Percentiles rank a stretch among this genome's conserved stretches.
These are phyloP conservation scores for Plectrocnemia conspersa DNA, from an alignment of 1,140 invertebrate species.

Conservation along the genomic window DNA sequence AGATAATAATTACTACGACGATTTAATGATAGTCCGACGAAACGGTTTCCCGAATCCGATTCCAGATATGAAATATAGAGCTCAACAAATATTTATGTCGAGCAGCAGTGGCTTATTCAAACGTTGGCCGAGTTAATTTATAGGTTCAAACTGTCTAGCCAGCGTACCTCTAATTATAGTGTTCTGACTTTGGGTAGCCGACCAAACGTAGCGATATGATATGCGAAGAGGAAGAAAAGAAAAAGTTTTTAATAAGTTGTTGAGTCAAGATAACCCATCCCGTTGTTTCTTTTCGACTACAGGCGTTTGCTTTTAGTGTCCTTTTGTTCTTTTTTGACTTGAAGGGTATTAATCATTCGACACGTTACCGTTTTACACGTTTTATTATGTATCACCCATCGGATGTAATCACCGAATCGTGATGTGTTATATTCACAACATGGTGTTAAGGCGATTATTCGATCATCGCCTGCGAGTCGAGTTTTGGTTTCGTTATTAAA, in stretches of 20 bases:
- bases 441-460: too few species aligned
- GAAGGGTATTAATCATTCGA: background rate
- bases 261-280: constrained; percentile 21
- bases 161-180: constrained; percentile 23
- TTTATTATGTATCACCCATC: too few species aligned
- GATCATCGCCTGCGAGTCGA: too few species aligned
- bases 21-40: constrained; percentile 28
- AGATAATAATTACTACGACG: constrained; percentile 18
- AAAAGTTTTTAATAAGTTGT: constrained; percentile 30
- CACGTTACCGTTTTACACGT: constrained; percentile 2
- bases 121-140: constrained; percentile 26
- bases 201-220: constrained; percentile 1
- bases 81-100: constrained; percentile 31
- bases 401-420: constrained; percentile 1
- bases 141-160: constrained; percentile 23
- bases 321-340: background rate
- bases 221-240: too few species aligned
- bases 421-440: background rate
- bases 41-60: constrained; percentile 20
- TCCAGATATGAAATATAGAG: constrained; percentile 30
- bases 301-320: constrained; percentile 22
- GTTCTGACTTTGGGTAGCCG: constrained; percentile 1
- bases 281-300: constrained; percentile 8
- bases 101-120: constrained; percentile 9
- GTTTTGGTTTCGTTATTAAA: too few species aligned